These are phyloP conservation scores for Lepidostoma basale DNA, from an alignment of 1,140 invertebrate genomes.

Conservation along the genomic window DNA sequence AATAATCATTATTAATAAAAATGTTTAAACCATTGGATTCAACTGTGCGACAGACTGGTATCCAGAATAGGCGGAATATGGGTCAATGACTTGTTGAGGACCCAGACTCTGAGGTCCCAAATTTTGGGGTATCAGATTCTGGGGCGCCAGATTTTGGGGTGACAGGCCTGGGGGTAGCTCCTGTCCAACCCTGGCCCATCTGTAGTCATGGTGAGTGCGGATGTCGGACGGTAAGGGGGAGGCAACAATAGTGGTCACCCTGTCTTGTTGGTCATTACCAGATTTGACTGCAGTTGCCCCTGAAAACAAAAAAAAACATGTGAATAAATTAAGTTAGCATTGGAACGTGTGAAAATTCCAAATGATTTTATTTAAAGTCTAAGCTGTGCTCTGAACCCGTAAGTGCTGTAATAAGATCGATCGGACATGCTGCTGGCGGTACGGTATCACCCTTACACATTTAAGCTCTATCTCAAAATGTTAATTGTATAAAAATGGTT, in stretches of 20 bases:
- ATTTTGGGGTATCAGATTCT: not conserved
- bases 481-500: no score
- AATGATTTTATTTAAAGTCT: not conserved
- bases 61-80: constrained; percentile 26
- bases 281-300: constrained; percentile 39
- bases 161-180: constrained; percentile 6
- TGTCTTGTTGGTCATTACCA: constrained; percentile 26
- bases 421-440: no score
- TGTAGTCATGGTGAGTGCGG: constrained; percentile 28
- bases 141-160: not conserved
- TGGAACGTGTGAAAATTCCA: no score
- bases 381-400: not conserved
- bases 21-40: no score
- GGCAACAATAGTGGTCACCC: constrained; percentile 34
- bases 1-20: no score
- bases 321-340: no score
- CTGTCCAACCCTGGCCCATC: constrained; percentile 36
- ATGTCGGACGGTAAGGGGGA: constrained; percentile 7
- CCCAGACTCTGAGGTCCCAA: not conserved
- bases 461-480: no score
- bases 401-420: not conserved
- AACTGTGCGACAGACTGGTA: not conserved
- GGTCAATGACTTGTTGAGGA: not conserved
- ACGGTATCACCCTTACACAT: no score
- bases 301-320: constrained; percentile 10